phyloP scores from a whole-genome alignment of 2,888 invertebrate genomes.

The Athripsodes cinereus region DNA sequence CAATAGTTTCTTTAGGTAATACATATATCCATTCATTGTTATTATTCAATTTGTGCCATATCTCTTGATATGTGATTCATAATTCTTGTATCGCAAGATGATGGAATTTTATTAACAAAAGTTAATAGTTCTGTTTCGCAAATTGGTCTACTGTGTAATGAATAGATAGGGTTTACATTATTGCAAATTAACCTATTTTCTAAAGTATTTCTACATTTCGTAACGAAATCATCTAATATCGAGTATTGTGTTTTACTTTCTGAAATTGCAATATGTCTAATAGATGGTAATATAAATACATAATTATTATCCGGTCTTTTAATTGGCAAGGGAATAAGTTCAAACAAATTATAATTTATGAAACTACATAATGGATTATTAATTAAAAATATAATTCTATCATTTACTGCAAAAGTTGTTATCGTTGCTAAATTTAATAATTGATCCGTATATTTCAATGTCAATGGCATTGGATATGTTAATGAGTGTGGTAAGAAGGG shows the following conservation, averaged over 20 bases:
- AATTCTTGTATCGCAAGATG: background rate
- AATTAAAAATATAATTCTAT: background rate
- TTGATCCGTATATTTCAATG: background rate
- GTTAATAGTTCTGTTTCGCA: background rate
- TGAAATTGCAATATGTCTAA: constrained; percentile 1
- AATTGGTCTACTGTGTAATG: background rate
- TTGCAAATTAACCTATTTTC: too few relatives aligned
- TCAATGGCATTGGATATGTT: background rate
- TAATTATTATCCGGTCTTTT: background rate
- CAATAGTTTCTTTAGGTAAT: background rate
- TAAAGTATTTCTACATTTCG: too few relatives aligned
- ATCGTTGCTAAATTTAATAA: background rate
- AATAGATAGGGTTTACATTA: background rate
- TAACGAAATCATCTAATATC: background rate
- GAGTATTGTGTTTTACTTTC: constrained; percentile 1
- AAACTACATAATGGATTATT: background rate
- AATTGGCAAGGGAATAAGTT: background rate
- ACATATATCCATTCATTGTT: background rate
- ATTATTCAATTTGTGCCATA: background rate
- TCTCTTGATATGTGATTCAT: background rate
- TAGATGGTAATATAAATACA: background rate
- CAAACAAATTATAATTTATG: background rate
- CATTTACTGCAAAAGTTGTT: background rate
- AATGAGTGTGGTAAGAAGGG: background rate
- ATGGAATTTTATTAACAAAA: background rate